A percentile compares a stretch with the other conserved stretches of the same genome.
Evolutionary conservation across 2,888 invertebrate genomes (phyloP).

Genomic region (Ormia ochracea): DNA sequence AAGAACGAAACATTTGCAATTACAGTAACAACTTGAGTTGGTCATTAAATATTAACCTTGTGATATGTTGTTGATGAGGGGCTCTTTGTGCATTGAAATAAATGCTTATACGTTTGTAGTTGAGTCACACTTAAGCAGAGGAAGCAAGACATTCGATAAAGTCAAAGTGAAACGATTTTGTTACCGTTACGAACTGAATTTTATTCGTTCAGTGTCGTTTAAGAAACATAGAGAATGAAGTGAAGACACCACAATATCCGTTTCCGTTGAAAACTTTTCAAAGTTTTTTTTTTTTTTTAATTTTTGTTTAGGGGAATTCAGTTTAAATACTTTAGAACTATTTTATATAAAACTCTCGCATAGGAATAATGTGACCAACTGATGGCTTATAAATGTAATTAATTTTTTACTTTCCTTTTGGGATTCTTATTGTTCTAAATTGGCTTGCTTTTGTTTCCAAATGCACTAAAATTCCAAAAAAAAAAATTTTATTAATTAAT

Average conservation of each 20-base stretch:
- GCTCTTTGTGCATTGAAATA: background rate
- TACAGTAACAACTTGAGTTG: slow-evolving; percentile 64
- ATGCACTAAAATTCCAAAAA: too few relatives aligned
- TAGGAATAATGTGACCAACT: slow-evolving; percentile 2
- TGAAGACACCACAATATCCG: slow-evolving; percentile 59
- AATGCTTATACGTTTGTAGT: background rate
- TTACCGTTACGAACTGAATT: background rate
- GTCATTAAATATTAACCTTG: slow-evolving; percentile 72
- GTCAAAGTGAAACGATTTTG: slow-evolving; percentile 42
- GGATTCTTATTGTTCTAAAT: too few relatives aligned
- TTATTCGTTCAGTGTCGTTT: background rate
- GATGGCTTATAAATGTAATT: background rate
- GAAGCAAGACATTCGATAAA: slow-evolving; percentile 6
- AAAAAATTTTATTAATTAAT: too few relatives aligned
- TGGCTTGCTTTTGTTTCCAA: too few relatives aligned
- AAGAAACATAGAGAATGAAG: slow-evolving; percentile 26
- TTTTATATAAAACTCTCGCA: background rate
- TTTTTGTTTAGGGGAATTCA: background rate
- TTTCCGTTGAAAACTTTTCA: slow-evolving; percentile 40
- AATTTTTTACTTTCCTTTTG: too few relatives aligned
- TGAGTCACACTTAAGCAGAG: slow-evolving; percentile 7
- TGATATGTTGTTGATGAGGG: slow-evolving; percentile 51
- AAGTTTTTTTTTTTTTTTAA: background rate
- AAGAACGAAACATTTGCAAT: slow-evolving; percentile 63
- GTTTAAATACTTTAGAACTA: slow-evolving; percentile 22